Conservation (phyloP, 92 coral and sea anemone species). For the Porites evermanni region DNA sequence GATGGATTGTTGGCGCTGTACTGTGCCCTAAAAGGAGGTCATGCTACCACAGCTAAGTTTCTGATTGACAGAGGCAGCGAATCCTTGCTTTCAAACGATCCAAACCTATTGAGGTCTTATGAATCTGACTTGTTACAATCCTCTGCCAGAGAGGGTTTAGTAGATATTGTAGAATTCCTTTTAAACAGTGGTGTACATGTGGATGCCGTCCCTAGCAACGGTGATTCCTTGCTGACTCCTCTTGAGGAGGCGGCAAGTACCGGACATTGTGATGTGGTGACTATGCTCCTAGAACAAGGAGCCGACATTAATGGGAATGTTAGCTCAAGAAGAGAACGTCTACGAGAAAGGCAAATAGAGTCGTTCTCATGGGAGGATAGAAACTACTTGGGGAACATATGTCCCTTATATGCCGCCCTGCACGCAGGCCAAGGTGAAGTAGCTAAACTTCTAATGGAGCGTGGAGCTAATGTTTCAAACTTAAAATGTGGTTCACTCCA, state of each 20-base stretch:
- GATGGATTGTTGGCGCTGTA: conserved; percentile 10
- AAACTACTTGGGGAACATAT: background rate
- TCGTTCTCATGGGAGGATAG: background rate
- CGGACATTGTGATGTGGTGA: conserved; percentile 24
- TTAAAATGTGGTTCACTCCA: background rate
- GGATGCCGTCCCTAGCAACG: background rate
- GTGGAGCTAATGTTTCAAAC: conserved; percentile 26
- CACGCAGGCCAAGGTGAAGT: conserved; percentile 2
- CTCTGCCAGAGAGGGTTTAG: conserved; percentile 1
- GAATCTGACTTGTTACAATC: background rate
- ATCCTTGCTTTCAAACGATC: background rate
- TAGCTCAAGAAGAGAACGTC: background rate
- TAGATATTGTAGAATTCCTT: background rate
- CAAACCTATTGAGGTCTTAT: too few relatives aligned
- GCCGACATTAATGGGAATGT: conserved; percentile 20
- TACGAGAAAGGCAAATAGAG: too few relatives aligned
- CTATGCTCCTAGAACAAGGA: conserved; percentile 25
- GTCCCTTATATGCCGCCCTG: background rate
- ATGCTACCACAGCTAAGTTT: conserved; percentile 6
- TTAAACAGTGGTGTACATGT: background rate
- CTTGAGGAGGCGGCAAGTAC: conserved; percentile 19
- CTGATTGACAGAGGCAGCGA: conserved; percentile 22
- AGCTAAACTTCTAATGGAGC: conserved; percentile 20
- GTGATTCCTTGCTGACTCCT: conserved; percentile 3
- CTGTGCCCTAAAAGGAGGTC: conserved; percentile 13